phyloP scores from a whole-genome alignment of 2,797 vertebrate species.

The Cuculus canorus region DNA sequence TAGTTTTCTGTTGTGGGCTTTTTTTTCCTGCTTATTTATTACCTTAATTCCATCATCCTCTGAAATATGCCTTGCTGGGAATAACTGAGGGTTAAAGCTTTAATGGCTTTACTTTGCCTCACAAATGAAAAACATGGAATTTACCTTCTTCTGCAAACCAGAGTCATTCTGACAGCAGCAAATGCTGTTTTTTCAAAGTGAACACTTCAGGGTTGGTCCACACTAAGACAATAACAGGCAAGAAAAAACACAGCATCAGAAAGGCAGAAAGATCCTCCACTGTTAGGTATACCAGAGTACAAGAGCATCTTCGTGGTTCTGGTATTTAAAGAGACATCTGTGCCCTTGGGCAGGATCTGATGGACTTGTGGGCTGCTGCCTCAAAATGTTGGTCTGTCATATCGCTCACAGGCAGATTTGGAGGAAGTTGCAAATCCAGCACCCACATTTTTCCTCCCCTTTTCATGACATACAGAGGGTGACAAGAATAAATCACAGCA shows the following conservation, averaged over 20 bases:
- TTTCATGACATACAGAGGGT: not conserved
- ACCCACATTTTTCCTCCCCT: not conserved
- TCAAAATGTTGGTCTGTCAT: not conserved
- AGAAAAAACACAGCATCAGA: not conserved
- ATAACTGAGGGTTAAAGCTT: conserved; percentile 7
- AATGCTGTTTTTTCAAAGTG: not conserved
- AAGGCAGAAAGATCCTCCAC: not conserved
- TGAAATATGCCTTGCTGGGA: not conserved
- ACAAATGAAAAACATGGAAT: conserved; percentile 14
- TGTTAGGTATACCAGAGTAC: not conserved
- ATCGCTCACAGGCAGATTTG: not conserved
- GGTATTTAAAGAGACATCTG: not conserved
- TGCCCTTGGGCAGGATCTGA: not conserved
- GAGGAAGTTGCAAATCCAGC: not conserved
- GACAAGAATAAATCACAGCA: not conserved
- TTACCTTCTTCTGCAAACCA: not conserved
- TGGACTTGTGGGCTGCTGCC: not conserved
- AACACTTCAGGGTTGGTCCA: not conserved
- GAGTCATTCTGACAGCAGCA: not conserved
- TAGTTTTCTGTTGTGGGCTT: not conserved
- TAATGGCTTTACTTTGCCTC: not conserved
- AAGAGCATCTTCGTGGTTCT: not conserved
- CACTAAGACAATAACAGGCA: not conserved
- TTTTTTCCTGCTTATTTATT: not conserved
- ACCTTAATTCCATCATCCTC: conserved; percentile 32